Base-by-base conservation (phyloP, 2,113 vertebrate genomes). In the Rhinoderma darwinii region DNA sequence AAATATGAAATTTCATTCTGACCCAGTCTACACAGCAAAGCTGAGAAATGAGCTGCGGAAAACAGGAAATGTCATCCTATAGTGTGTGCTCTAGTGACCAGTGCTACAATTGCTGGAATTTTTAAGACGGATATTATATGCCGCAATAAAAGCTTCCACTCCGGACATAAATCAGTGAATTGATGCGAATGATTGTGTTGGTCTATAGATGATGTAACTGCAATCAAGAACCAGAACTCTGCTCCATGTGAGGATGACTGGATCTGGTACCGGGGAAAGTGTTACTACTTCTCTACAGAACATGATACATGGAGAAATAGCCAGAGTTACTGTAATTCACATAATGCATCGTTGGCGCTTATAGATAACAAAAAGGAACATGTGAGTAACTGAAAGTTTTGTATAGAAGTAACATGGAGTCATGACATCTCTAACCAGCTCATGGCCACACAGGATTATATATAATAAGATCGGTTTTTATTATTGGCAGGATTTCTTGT, bases 231-330 rank as follows among this genome's bases (percentile, higher is more conserved):
- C 15, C 3, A 35, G 3, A 17, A 22, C 15, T 20, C 3, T n/a
- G 27, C n/a, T 6, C 1, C 4, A 7, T 87, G 86, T 61, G 78
- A 41, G 4, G 27, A 74, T 35, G 54, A n/a, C 41, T 87, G 86
- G 86, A 44, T 87, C 44, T 12, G 20, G 51, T 63, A 75, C n/a
- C 5, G n/a, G n/a, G 51, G 51, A 54, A 63, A 35, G n/a, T 87
- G 86, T 44, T 87, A 87, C 37, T 63, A 75, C 44, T 87, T 75
- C 7, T 82, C 86, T 18, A 22, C 8, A 25, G 1, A 12, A 18
- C 20, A 30, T 18, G 30, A 43, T 8, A 56, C 22, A 18, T 87
- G 86, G 86, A 12, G 22, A 17, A 27, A 14, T 12, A 63, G 68
- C 79, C 68, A 82, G 56, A 73, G 17, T 8, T 35, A 47, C 17